Evolutionary conservation across 2,113 vertebrate species (phyloP).

Genomic region (Toxostoma redivivum): DNA sequence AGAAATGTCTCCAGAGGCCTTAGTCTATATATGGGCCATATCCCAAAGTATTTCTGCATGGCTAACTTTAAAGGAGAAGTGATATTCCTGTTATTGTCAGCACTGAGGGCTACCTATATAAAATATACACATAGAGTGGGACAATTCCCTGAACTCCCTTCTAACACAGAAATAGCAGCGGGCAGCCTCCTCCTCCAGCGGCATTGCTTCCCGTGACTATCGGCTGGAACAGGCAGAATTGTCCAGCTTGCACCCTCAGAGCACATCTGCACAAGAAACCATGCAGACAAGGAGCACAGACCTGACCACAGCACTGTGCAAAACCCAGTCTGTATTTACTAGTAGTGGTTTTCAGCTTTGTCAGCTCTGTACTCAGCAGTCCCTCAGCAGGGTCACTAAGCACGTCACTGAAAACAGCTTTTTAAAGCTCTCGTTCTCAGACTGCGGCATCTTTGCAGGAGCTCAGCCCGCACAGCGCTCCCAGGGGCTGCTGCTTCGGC

Average conservation of each 20-base stretch:
- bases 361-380: background rate
- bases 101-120: rapidly evolving
- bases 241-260: background rate
- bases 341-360: background rate
- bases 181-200: background rate
- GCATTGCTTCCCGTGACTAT: background rate
- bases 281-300: too few species aligned
- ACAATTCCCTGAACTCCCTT: background rate
- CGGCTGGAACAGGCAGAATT: background rate
- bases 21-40: background rate
- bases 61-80: background rate
- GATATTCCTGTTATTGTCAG: background rate
- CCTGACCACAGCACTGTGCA: background rate
- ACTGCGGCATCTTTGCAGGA: background rate
- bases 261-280: background rate
- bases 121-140: background rate
- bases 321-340: background rate
- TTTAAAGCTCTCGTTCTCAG: rapidly evolving
- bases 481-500: rapidly evolving
- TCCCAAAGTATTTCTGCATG: background rate
- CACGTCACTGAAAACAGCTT: background rate
- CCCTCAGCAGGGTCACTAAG: background rate
- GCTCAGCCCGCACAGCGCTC: rapidly evolving
- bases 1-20: background rate
- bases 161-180: rapidly evolving